These are phyloP conservation scores for Lepidocyrtinus sp. DNA, from an alignment of 2,888 invertebrate species.

Conservation along the genomic window DNA sequence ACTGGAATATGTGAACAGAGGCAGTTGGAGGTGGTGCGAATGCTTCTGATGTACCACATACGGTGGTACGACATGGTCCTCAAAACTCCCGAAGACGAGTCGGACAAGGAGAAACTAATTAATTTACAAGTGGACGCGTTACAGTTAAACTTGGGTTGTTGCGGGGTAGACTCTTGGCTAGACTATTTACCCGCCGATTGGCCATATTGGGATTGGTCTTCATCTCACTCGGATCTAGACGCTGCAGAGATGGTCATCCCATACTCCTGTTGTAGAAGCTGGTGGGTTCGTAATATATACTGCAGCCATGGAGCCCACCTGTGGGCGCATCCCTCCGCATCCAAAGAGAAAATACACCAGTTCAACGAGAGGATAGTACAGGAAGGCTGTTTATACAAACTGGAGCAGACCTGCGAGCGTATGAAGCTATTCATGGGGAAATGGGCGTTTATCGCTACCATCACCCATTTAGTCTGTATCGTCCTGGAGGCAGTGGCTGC, in stretches of 20 bases:
- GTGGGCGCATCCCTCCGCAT: conserved; percentile 21
- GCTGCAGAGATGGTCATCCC: conserved; percentile 31
- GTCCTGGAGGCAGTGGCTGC: conserved; percentile 15
- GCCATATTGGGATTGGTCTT: background rate
- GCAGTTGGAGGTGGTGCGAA: conserved; percentile 10
- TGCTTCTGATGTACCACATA: conserved; percentile 12
- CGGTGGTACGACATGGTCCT: conserved; percentile 7
- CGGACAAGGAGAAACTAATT: conserved; percentile 15
- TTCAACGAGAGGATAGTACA: conserved; percentile 32
- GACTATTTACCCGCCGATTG: conserved; percentile 23
- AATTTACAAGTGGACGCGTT: conserved; percentile 12
- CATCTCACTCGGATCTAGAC: background rate
- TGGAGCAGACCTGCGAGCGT: conserved; percentile 17
- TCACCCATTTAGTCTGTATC: conserved; percentile 3
- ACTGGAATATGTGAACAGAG: conserved; percentile 11
- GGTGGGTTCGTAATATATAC: conserved; percentile 42
- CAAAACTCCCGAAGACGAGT: background rate
- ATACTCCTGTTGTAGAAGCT: conserved; percentile 16
- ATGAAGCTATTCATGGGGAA: conserved; percentile 7
- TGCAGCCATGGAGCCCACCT: conserved; percentile 31
- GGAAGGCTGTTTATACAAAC: conserved; percentile 28
- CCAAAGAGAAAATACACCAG: background rate
- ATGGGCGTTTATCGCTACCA: background rate
- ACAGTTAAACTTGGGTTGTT: conserved; percentile 30
- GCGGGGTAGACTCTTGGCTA: conserved; percentile 27